Percentiles rank a stretch among this genome's conserved stretches.
These are phyloP conservation scores for Thera obeliscata DNA, from an alignment of 2,888 invertebrate genomes.

Conservation along the genomic window DNA sequence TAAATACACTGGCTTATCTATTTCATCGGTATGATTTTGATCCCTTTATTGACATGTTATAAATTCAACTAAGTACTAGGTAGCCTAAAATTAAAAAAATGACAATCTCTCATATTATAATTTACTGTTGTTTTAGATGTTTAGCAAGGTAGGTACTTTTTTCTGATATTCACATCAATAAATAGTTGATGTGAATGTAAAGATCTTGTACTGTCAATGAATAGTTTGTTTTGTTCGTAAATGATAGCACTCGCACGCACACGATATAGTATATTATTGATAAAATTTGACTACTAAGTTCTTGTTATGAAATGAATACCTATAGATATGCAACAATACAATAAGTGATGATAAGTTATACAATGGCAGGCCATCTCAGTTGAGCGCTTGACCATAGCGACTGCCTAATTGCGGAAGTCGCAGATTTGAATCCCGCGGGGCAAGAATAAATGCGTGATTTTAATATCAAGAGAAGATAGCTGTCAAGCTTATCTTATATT, in stretches of 20 bases:
- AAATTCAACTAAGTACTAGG: constrained; percentile 4
- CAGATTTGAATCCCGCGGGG: constrained; percentile 60
- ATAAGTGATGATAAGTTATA: constrained; percentile 27
- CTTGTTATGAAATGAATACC: constrained; percentile 30
- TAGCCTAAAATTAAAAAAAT: neutral
- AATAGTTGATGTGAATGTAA: no score
- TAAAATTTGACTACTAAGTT: constrained; percentile 23
- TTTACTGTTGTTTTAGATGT: constrained; percentile 9
- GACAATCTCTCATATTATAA: no score
- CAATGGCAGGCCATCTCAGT: constrained; percentile 23
- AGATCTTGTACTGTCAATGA: constrained; percentile 29
- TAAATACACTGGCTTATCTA: constrained; percentile 60
- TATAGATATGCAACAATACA: constrained; percentile 13
- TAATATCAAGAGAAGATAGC: neutral
- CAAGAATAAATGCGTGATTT: constrained; percentile 12
- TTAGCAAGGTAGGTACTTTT: neutral
- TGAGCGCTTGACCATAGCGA: constrained; percentile 29
- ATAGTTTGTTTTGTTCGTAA: constrained; percentile 46
- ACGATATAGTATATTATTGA: constrained; percentile 34
- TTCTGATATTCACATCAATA: constrained; percentile 15
- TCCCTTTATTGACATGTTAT: constrained; percentile 46
- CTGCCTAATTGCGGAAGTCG: constrained; percentile 59
- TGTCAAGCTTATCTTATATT: neutral
- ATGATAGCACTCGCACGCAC: constrained; percentile 33
- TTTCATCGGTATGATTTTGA: constrained; percentile 45